Base-by-base conservation (phyloP, 1,140 invertebrate species). In the Alviniconcha marisindica region DNA sequence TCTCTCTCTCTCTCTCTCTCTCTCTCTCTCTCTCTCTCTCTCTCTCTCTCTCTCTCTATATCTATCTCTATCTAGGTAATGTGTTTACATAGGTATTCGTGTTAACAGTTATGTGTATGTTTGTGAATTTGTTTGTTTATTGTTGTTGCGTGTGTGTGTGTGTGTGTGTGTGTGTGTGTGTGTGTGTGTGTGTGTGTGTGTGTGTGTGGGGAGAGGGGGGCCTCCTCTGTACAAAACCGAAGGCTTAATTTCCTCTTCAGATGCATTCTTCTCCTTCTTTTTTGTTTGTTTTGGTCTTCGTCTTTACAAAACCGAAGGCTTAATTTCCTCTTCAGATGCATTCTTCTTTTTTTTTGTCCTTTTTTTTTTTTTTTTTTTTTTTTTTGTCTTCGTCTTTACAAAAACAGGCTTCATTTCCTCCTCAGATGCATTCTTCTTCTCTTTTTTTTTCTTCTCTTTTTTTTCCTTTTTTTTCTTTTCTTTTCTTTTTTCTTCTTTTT, bases 131-230 rank as follows among this genome's bases (percentile, higher is more conserved):
- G 66, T 10, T 33, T 15, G 18, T 4, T 14, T 24, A 31, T 24
- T 69, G 31, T 69, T 3, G 3, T 2, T 69, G 66, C 36, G 28
- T 69, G 66, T 69, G 66, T 69, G 66, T 33, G 66, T 69, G 66
- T 33, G 14, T 33, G 66, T 33, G 66, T 33, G 28, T 28, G 21
- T 28, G 14, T 31, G 31, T 33, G 66, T 31, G 66, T 33, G 66
- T 31, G 66, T 33, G 66, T 71, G 66, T 36, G 66, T 36, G 66
- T 36, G 66, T 71, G 66, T 71, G 36, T 71, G 66, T 38, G 66
- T 69, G 66, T 38, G 66, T 69, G 28, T 21, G 66, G 28, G 66
- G n/a, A n/a, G n/a, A n/a, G n/a, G n/a, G n/a, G n/a, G n/a, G n/a
- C n/a, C n/a, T n/a, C n/a, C n/a, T n/a, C n/a, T n/a, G n/a, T n/a